Evolutionary conservation across 2,797 vertebrate genomes (phyloP).

Genomic region (Sitta carolinensis): DNA sequence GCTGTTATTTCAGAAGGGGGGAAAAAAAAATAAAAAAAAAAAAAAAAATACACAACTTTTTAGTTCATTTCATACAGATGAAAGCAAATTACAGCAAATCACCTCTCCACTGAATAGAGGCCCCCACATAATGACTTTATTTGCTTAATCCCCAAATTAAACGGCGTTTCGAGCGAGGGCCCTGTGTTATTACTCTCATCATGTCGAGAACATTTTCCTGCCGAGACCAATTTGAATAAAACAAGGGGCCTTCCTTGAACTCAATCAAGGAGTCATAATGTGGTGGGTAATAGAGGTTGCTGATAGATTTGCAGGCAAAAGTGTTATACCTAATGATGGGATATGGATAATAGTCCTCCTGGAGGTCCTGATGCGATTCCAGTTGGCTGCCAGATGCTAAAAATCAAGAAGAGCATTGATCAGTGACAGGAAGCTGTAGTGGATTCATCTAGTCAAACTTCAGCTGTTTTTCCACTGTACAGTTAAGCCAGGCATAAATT

Average conservation of each 20-base stretch:
- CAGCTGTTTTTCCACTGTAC: constrained; percentile 88
- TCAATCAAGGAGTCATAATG: constrained; percentile 91
- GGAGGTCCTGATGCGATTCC: constrained; percentile 97
- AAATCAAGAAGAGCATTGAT: constrained; percentile 92
- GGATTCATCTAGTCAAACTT: constrained; percentile 89
- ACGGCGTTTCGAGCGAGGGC: constrained; percentile 90
- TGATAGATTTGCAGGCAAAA: constrained; percentile 90
- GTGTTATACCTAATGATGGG: constrained; percentile 97
- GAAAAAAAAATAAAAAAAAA: neutral
- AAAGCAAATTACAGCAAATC: constrained; percentile 90
- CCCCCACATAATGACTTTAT: constrained; percentile 94
- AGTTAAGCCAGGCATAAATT: constrained; percentile 99
- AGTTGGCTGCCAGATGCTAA: constrained; percentile 99
- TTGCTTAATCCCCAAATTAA: constrained; percentile 99
- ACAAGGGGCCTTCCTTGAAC: constrained; percentile 92
- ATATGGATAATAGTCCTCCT: constrained; percentile 98
- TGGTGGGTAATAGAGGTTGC: constrained; percentile 90
- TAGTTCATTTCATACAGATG: constrained; percentile 90
- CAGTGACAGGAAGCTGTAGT: constrained; percentile 85
- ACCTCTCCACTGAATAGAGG: constrained; percentile 89
- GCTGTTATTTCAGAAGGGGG: constrained; percentile 72
- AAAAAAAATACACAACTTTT: constrained; percentile 78
- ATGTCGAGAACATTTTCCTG: constrained; percentile 96
- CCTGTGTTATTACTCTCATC: constrained; percentile 92
- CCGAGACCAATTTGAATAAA: constrained; percentile 97